Evolutionary conservation across 2,888 invertebrate genomes (phyloP).

Genomic region (Troides oblongomaculatus): DNA sequence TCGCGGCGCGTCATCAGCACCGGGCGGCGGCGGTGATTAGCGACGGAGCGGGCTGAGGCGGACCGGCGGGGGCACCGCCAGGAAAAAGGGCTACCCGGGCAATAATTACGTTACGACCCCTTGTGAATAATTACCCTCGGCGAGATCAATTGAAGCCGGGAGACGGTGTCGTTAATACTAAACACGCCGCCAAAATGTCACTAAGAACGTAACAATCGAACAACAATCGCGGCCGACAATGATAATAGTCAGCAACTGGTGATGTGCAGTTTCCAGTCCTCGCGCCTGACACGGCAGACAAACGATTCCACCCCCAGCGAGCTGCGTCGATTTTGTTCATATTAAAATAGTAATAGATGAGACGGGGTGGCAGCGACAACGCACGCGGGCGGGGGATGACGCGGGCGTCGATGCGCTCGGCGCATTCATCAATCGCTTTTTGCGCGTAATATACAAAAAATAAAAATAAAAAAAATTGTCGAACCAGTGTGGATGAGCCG

Average conservation of each 20-base stretch:
- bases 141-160: conserved; percentile 66
- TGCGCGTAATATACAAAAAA: conserved; percentile 47
- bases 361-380: conserved; percentile 36
- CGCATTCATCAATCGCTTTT: conserved; percentile 52
- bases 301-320: conserved; percentile 1
- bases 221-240: too few species aligned
- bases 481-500: conserved; percentile 50
- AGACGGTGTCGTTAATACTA: too few species aligned
- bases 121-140: conserved; percentile 75
- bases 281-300: conserved; percentile 5
- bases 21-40: conserved; percentile 73
- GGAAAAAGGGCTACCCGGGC: conserved; percentile 76
- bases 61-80: conserved; percentile 46
- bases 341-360: conserved; percentile 22
- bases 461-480: conserved; percentile 40
- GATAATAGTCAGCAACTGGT: too few species aligned
- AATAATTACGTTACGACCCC: conserved; percentile 74
- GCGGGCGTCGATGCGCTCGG: conserved; percentile 30
- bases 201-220: too few species aligned
- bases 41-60: conserved; percentile 45
- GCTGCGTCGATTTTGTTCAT: conserved; percentile 8
- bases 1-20: conserved; percentile 74
- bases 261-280: too few species aligned
- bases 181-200: too few species aligned
- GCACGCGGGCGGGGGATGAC: conserved; percentile 15